Evolutionary conservation across 2,113 vertebrate genomes (phyloP).

Genomic region (Raja brachyura): DNA sequence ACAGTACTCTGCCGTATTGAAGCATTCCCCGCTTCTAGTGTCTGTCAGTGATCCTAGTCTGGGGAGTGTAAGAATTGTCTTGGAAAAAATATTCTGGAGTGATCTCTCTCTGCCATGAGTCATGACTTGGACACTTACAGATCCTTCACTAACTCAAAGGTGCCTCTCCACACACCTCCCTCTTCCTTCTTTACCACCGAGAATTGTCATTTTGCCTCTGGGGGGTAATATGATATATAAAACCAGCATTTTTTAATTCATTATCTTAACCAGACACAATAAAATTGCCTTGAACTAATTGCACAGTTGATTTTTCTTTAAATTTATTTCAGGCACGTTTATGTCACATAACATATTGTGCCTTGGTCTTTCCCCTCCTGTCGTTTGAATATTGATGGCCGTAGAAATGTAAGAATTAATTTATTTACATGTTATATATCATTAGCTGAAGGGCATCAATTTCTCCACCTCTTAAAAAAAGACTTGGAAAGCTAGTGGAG

Average conservation of each 20-base stretch:
- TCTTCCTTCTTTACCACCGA: background rate
- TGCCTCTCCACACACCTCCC: background rate
- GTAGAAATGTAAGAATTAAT: background rate
- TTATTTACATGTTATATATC: background rate
- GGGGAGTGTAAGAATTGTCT: constrained; percentile 13
- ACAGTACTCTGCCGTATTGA: background rate
- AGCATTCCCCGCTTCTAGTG: background rate
- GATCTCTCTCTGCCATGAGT: background rate
- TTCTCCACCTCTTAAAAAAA: background rate
- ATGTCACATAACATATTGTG: background rate
- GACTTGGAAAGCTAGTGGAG: no score
- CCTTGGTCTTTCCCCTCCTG: no score
- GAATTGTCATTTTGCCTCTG: background rate
- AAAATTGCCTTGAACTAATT: background rate
- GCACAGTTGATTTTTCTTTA: background rate
- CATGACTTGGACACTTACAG: background rate
- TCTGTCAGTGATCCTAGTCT: constrained; percentile 30
- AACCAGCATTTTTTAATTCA: background rate
- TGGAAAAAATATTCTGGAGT: background rate
- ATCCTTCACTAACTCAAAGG: background rate
- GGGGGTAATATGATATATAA: background rate
- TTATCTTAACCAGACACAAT: background rate
- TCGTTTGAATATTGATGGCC: no score
- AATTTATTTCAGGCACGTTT: background rate
- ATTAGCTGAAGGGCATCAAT: background rate